These are phyloP conservation scores for Cettia cetti DNA, from an alignment of 2,113 vertebrate genomes.

Conservation along the genomic window DNA sequence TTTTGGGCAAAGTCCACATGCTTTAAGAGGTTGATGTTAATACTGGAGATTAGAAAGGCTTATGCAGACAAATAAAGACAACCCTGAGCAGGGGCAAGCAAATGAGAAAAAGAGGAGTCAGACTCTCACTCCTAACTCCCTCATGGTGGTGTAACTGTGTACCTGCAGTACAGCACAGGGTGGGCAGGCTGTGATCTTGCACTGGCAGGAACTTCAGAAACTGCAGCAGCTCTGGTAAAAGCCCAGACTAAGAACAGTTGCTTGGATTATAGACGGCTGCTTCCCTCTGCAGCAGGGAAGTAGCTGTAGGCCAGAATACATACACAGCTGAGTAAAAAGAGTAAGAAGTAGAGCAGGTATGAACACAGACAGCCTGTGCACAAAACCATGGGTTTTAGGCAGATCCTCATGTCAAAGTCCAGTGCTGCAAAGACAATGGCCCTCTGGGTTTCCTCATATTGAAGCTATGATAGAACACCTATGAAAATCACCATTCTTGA, in stretches of 20 bases:
- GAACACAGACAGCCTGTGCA: neutral
- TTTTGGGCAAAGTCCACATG: neutral
- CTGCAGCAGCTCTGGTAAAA: neutral
- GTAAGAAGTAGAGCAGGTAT: neutral
- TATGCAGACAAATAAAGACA: neutral
- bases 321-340: neutral
- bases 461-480: neutral
- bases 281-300: neutral
- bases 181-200: neutral
- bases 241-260: neutral
- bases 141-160: neutral
- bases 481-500: neutral
- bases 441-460: neutral
- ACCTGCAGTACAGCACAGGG: accelerated
- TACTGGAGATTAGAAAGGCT: neutral
- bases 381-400: neutral
- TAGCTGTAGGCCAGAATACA: neutral
- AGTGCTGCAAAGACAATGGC: neutral
- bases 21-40: neutral
- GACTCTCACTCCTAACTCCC: neutral
- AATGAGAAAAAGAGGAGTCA: neutral
- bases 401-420: neutral
- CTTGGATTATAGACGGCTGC: neutral
- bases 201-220: neutral
- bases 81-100: neutral